phyloP scores from a whole-genome alignment of 2,113 vertebrate species.

The Sterna hirundo region DNA sequence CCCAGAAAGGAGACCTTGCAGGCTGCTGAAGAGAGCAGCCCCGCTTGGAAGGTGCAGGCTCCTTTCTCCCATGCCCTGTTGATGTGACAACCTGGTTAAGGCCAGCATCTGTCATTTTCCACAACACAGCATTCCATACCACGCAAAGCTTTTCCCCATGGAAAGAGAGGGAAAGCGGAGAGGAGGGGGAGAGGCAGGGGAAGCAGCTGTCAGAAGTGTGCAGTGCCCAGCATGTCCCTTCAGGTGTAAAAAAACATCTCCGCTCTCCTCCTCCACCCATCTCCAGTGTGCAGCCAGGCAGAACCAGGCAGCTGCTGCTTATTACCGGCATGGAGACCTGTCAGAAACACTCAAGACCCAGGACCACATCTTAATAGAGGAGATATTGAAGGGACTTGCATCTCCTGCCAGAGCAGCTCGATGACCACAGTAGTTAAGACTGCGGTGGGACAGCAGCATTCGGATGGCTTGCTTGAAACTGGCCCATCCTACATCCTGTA shows the following conservation, averaged over 20 bases:
- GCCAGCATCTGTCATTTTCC: not conserved
- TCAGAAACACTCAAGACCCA: not conserved
- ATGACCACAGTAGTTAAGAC: not conserved
- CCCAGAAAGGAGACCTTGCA: not conserved
- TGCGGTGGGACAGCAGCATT: not conserved
- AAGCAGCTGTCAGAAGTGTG: not conserved
- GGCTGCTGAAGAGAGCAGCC: not conserved
- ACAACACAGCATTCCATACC: too few species aligned
- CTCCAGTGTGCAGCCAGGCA: not conserved
- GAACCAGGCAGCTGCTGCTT: not conserved
- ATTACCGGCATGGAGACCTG: accelerated
- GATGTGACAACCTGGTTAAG: not conserved
- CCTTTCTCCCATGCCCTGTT: not conserved
- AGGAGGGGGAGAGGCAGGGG: not conserved
- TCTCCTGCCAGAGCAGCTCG: not conserved
- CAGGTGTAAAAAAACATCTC: not conserved
- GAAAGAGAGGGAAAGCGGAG: not conserved
- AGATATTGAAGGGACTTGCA: not conserved
- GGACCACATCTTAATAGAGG: not conserved
- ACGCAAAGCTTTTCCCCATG: not conserved
- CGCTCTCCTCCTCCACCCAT: not conserved
- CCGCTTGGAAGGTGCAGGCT: not conserved
- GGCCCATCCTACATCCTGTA: not conserved
- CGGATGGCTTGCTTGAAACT: not conserved
- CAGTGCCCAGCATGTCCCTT: not conserved